Conservation (phyloP, 2,113 vertebrate genomes). For the Oostethus manadensis region DNA sequence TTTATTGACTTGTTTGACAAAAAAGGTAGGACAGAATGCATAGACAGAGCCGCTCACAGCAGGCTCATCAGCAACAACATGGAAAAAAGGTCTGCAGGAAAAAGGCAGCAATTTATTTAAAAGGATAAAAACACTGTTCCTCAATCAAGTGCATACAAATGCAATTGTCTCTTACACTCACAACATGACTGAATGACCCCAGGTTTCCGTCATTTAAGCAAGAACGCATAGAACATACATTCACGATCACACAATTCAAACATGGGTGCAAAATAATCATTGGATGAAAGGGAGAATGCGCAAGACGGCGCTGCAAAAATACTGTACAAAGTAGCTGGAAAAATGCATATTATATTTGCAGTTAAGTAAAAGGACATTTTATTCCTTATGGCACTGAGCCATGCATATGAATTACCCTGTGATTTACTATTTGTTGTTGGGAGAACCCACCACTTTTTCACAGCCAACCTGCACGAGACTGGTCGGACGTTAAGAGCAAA, state of each 20-base stretch:
- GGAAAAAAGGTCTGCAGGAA: slow-evolving; percentile 15
- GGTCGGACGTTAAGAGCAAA: neutral
- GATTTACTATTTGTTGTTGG: neutral
- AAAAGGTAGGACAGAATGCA: slow-evolving; percentile 67
- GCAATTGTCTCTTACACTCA: slow-evolving; percentile 15
- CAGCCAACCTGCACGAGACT: slow-evolving; percentile 4
- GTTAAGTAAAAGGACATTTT: neutral
- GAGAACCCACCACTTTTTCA: slow-evolving; percentile 8
- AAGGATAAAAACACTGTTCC: slow-evolving; percentile 45
- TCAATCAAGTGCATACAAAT: slow-evolving; percentile 24
- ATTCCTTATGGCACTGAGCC: neutral
- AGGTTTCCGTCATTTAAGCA: slow-evolving; percentile 10
- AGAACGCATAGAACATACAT: slow-evolving; percentile 5
- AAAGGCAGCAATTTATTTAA: slow-evolving; percentile 42
- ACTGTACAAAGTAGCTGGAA: slow-evolving; percentile 7
- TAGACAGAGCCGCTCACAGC: slow-evolving; percentile 51
- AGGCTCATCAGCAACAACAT: slow-evolving; percentile 38
- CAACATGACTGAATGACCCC: slow-evolving; percentile 15
- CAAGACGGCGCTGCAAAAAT: slow-evolving; percentile 7
- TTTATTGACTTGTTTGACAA: slow-evolving; percentile 68
- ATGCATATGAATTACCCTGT: neutral
- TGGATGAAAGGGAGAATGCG: slow-evolving; percentile 13
- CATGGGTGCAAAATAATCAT: slow-evolving; percentile 16
- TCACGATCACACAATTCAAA: slow-evolving; percentile 25
- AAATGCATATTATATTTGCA: slow-evolving; percentile 12